These are phyloP conservation scores for Yponomeuta malinellus DNA, from an alignment of 2,888 invertebrate genomes.

Conservation along the genomic window DNA sequence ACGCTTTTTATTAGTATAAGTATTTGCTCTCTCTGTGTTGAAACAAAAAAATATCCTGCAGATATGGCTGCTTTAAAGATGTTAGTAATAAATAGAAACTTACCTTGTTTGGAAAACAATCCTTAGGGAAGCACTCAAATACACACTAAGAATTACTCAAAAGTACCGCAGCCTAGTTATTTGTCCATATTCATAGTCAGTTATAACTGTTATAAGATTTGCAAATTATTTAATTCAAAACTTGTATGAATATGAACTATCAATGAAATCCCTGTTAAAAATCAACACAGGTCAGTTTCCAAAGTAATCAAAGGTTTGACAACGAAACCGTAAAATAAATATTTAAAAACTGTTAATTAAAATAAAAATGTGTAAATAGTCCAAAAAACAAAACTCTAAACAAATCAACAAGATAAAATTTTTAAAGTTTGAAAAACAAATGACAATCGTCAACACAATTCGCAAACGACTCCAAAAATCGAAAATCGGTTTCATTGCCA, in stretches of 20 bases:
- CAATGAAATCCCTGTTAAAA: too few relatives aligned
- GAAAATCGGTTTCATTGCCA: constrained; percentile 12
- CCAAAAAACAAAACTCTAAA: too few relatives aligned
- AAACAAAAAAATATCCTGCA: neutral
- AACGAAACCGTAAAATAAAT: too few relatives aligned
- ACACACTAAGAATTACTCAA: neutral
- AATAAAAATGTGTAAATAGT: too few relatives aligned
- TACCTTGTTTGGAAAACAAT: neutral
- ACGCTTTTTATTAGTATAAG: neutral
- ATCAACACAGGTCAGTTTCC: too few relatives aligned
- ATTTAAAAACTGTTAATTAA: too few relatives aligned
- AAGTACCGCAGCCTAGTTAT: neutral
- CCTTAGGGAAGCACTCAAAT: neutral
- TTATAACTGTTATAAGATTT: too few relatives aligned
- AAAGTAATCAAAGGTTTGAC: too few relatives aligned
- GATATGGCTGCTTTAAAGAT: neutral
- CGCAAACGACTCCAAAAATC: neutral
- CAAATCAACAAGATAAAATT: neutral
- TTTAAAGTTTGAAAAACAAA: neutral
- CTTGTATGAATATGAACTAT: too few relatives aligned
- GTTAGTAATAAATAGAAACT: neutral
- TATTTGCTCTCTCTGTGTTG: neutral
- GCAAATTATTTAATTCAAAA: too few relatives aligned
- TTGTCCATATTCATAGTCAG: neutral
- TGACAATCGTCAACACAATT: neutral